phyloP scores from a whole-genome alignment of 1,140 invertebrate species.

The Diprion similis region DNA sequence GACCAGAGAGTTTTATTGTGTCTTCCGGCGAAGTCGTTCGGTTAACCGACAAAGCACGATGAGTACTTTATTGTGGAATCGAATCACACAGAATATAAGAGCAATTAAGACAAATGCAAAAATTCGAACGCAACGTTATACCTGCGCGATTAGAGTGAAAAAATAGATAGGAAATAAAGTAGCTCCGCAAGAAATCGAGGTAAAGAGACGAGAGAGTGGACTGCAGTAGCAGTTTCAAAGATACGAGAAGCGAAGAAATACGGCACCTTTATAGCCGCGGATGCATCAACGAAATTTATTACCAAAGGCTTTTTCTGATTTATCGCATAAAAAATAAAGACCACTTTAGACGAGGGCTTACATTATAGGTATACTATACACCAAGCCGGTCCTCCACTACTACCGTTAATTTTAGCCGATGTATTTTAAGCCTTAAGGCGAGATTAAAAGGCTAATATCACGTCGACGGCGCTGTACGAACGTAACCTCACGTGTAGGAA shows the following conservation, averaged over 20 bases:
- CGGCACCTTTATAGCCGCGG: too few relatives aligned
- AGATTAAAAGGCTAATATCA: conserved; percentile 6
- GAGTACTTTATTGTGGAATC: background rate
- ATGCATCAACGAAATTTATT: background rate
- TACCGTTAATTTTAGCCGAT: background rate
- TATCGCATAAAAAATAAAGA: background rate
- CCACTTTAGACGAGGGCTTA: background rate
- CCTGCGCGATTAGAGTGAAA: background rate
- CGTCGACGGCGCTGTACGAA: background rate
- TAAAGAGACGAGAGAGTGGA: background rate
- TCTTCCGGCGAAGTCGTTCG: background rate
- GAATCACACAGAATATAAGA: background rate
- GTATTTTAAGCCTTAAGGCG: conserved; percentile 2
- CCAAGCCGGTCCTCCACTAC: background rate
- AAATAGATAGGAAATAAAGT: conserved; percentile 17
- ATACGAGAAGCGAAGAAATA: too few relatives aligned
- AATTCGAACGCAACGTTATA: background rate
- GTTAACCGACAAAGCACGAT: too few relatives aligned
- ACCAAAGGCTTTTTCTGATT: background rate
- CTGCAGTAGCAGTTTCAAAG: too few relatives aligned
- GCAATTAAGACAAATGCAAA: too few relatives aligned
- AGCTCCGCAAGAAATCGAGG: conserved; percentile 20
- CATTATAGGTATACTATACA: background rate
- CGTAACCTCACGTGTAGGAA: too few relatives aligned
- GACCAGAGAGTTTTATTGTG: too few relatives aligned